These are phyloP conservation scores for Ridgeia piscesae DNA, from an alignment of 1,140 invertebrate species.

Conservation along the genomic window DNA sequence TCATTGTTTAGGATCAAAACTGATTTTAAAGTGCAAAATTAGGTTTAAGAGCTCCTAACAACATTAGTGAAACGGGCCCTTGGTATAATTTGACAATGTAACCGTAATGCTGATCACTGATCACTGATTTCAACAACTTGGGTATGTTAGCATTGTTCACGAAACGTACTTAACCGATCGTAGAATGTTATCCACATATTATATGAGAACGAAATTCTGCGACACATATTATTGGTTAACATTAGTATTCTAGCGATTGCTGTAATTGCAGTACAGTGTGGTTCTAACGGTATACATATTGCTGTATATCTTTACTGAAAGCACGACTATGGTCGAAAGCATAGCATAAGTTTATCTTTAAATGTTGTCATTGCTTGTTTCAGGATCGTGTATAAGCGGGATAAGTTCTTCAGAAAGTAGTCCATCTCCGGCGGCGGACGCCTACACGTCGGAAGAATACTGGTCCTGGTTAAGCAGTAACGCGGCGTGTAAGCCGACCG, in stretches of 20 bases:
- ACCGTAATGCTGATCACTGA: neutral
- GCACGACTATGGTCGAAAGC: neutral
- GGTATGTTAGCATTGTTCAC: neutral
- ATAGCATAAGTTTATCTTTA: neutral
- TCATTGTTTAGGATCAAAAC: too few species aligned
- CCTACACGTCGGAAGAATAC: slow-evolving; percentile 3
- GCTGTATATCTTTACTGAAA: neutral
- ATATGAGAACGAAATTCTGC: neutral
- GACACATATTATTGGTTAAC: neutral
- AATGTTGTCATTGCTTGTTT: neutral
- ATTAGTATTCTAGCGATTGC: neutral
- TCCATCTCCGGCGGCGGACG: neutral
- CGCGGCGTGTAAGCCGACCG: neutral
- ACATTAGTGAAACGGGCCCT: too few species aligned
- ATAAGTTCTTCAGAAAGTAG: neutral
- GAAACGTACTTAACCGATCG: neutral
- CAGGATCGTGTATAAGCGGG: neutral
- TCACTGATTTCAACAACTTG: too few species aligned
- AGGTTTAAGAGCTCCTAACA: too few species aligned
- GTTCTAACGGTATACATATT: too few species aligned
- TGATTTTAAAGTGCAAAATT: too few species aligned
- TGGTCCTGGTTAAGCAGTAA: neutral
- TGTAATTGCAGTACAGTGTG: too few species aligned
- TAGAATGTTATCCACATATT: neutral
- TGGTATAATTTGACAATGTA: neutral